Evolutionary conservation across 2,797 vertebrate genomes (phyloP), one percentile per base, ranked within the genome.

Genomic region (Myioborus melanocephalus): DNA sequence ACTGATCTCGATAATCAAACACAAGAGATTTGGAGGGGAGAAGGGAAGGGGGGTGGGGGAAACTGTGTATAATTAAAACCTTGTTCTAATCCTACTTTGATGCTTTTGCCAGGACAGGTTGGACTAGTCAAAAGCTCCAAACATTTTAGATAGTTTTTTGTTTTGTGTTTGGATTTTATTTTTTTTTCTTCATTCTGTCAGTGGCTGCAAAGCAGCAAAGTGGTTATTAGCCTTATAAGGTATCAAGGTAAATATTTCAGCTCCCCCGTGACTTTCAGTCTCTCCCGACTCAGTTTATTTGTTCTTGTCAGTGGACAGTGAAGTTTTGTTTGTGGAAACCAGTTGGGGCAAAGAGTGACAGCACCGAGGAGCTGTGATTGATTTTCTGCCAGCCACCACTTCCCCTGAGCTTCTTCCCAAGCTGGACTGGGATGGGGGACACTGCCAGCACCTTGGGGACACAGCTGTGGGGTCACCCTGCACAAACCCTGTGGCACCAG

Each of bases 11-110:
- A 39, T 53, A 91, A 96, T 95, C 94, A 96, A 96, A 96, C 1
- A 6, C 44, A 20, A 92, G 81, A 92, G 89, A 95, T 93, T 87
- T 90, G 88, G 78, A 92, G 79, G 43, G 52, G 47, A 86, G 57
- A 80, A 91, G 63, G 72, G 12, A 72, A 66, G 10, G 68, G 37
- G 59, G 55, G 30, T 9, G 10, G 12, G 28, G 22, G 32, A 30
- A 77, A 78, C 34, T 26, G 1, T 66, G 53, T 79, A 94, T 95
- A 96, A 96, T 95, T 96, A 96, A 97, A 95, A 94, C 95, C 89
- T 96, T 96, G 93, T 97, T 96, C 89, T 96, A 95, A 96, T 94
- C 82, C 82, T 37, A 27, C 94, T 97, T 97, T 97, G 96, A 96
- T 94, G 93, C 81, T 83, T 86, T 89, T 94, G 82, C 96, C 96